Conservation (phyloP, 2,797 vertebrate genomes). For the Hemitrygon akajei region DNA sequence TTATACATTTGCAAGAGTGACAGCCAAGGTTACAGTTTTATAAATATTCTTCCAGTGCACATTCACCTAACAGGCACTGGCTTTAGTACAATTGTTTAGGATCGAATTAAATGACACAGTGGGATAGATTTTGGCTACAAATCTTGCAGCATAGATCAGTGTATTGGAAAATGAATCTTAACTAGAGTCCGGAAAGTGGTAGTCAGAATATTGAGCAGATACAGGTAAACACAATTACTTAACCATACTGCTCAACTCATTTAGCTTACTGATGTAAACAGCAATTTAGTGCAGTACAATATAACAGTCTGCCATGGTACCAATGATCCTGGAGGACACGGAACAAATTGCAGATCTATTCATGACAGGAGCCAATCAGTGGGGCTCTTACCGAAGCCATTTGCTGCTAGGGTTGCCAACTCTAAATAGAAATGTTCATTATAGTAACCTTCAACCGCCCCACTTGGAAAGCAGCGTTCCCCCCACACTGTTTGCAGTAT, state of each 20-base stretch:
- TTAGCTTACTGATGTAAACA: background rate
- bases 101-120: background rate
- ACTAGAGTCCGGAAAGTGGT: background rate
- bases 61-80: background rate
- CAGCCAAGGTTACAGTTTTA: background rate
- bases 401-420: background rate
- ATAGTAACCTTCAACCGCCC: background rate
- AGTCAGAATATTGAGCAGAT: background rate
- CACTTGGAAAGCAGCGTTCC: background rate
- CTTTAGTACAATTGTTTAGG: background rate
- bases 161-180: background rate
- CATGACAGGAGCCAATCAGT: background rate
- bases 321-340: background rate
- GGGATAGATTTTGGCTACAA: background rate
- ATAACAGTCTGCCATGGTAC: background rate
- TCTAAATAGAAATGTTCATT: background rate
- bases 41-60: background rate
- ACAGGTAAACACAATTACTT: background rate
- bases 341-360: background rate
- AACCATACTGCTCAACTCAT: background rate
- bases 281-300: background rate
- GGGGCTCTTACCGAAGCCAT: background rate
- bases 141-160: background rate
- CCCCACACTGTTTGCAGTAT: no score
- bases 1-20: background rate